phyloP scores from a whole-genome alignment of 2,797 vertebrate species.

The Caiman crocodilus region DNA sequence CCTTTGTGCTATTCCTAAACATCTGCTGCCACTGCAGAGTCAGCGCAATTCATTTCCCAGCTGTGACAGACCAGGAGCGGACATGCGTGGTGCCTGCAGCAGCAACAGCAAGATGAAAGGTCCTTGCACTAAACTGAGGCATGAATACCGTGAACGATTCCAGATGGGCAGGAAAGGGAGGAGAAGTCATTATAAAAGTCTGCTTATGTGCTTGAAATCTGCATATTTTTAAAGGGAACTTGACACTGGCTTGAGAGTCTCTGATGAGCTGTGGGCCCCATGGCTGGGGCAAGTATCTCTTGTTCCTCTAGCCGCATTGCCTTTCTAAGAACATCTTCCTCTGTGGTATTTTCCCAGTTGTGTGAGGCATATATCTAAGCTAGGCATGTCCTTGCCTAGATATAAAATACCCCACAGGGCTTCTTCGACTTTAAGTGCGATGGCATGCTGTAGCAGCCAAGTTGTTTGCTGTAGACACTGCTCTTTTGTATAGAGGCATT shows the following conservation, averaged over 20 bases:
- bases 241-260: background rate
- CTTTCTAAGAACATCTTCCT: background rate
- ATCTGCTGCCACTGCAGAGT: background rate
- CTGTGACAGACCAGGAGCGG: background rate
- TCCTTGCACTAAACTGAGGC: background rate
- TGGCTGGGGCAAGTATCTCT: background rate
- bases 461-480: too few relatives aligned
- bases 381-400: background rate
- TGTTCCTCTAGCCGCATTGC: background rate
- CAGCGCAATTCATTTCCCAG: background rate
- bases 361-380: background rate
- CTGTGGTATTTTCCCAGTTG: background rate
- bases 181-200: too few relatives aligned
- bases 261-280: too few relatives aligned
- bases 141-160: rapidly evolving
- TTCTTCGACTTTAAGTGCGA: too few relatives aligned
- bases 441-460: too few relatives aligned
- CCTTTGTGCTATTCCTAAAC: background rate
- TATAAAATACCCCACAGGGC: too few relatives aligned
- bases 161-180: background rate
- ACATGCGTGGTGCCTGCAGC: background rate
- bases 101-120: background rate
- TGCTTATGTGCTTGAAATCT: background rate
- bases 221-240: background rate
- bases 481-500: too few relatives aligned